phyloP scores from a whole-genome alignment of 2,888 invertebrate species.

The Carabus problematicus region DNA sequence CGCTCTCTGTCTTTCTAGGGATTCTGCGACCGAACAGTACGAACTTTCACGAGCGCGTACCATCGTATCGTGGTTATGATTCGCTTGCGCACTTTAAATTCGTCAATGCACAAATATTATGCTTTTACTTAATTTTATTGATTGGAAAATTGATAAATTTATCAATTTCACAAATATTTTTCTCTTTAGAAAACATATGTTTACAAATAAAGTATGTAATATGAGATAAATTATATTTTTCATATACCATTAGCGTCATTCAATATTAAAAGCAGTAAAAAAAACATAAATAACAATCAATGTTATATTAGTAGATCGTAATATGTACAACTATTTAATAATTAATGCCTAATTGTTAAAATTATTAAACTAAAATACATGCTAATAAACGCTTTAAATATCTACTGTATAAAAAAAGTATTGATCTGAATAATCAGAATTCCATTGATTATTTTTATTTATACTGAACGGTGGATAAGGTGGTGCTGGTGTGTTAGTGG shows the following conservation, averaged over 20 bases:
- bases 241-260: conserved; percentile 33
- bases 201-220: conserved; percentile 33
- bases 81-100: conserved; percentile 35
- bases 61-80: conserved; percentile 9
- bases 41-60: conserved; percentile 19
- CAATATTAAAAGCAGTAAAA: conserved; percentile 42
- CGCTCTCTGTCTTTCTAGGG: conserved; percentile 3
- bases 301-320: conserved; percentile 43
- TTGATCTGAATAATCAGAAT: conserved; percentile 36
- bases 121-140: conserved; percentile 41
- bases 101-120: conserved; percentile 38
- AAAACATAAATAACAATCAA: conserved; percentile 42
- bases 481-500: conserved; percentile 16
- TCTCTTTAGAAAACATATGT: conserved; percentile 29
- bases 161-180: conserved; percentile 18
- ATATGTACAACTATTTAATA: conserved; percentile 40
- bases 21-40: conserved; percentile 22
- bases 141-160: conserved; percentile 37
- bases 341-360: conserved; percentile 33
- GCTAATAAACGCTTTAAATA: conserved; percentile 21
- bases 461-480: conserved; percentile 37
- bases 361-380: conserved; percentile 39
- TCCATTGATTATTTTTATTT: conserved; percentile 32
- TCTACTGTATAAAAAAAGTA: conserved; percentile 41
- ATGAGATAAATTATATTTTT: conserved; percentile 28